Base-by-base conservation (phyloP, 2,888 invertebrate genomes). In the Bhutanitis thaidina region DNA sequence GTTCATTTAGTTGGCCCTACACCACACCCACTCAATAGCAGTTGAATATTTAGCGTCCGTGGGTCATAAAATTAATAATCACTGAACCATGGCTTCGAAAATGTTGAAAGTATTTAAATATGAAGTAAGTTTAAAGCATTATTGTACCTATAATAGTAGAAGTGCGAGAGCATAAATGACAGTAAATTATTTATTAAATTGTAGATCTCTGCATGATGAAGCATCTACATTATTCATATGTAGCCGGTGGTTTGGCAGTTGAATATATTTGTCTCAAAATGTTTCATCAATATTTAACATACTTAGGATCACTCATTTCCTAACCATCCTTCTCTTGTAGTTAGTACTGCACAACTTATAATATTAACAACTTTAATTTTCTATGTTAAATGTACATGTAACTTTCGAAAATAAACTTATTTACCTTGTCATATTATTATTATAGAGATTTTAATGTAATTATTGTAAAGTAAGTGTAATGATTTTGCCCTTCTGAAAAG, bases 41-140 rank as follows among this genome's bases (percentile, higher is more conserved):
- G 68, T 64, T 70, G 57, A 44, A 53, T 53, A 52, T 53, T 55
- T 57, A 59, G 60, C 54, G 50, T 41, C 59, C 55, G 54, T 49
- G 50, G 50, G 51, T 59, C 41, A 50, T 51, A 39, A 27, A 36
- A 49, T 54, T 44, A 50, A 46, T 43, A 53, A 62, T 59, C 52
- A 52, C 52, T 53, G 46, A 58, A 59, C 56, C 43, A 86, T 87
- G 86, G 84, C 87, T 54, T 79, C 80, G 40, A 60, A 79, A 60
- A 85, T 88, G 80, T 62, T 89, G 61, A 89, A 89, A 65, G 66
- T 88, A 61, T 56, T 88, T 25, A 86, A 81, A 74, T 73, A 79
- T 41, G 86, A 88, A 80, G 88, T 88, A 80, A 84, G 88, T 86
- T 78, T 69, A 20, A 20, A 20, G 20, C 20, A 3, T 20, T 20